phyloP scores from a whole-genome alignment of 2,888 invertebrate genomes.

The Tetrapedia diversipes region DNA sequence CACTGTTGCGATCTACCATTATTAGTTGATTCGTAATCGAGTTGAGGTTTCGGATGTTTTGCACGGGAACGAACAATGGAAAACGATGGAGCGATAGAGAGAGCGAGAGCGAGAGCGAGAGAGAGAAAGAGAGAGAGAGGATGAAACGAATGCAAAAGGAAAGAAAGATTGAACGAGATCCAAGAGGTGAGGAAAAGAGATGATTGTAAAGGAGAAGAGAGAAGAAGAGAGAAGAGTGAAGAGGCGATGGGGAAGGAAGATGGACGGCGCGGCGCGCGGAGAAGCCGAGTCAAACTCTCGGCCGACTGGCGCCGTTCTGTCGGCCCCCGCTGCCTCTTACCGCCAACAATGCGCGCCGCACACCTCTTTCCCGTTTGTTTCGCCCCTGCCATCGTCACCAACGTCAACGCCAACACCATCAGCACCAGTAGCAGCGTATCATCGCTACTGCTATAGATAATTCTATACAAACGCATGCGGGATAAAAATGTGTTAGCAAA shows the following conservation, averaged over 20 bases:
- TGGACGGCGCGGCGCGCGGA: constrained; percentile 42
- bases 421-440: constrained; percentile 26
- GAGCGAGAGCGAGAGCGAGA: neutral
- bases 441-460: neutral
- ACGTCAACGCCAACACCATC: constrained; percentile 40
- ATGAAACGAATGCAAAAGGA: constrained; percentile 21
- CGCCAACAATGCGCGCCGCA: constrained; percentile 75
- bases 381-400: constrained; percentile 58
- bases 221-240: neutral
- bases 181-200: neutral
- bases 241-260: neutral
- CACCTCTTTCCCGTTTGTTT: constrained; percentile 49
- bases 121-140: constrained; percentile 9
- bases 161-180: too few relatives aligned
- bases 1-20: constrained; percentile 9
- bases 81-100: neutral
- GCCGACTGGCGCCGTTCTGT: constrained; percentile 77
- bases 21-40: constrained; percentile 30
- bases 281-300: constrained; percentile 70
- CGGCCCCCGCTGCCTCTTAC: constrained; percentile 74
- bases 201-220: neutral
- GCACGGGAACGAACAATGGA: constrained; percentile 19
- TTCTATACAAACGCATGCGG: constrained; percentile 33
- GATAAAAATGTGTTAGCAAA: too few relatives aligned
- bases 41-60: constrained; percentile 29